These are phyloP conservation scores for Valencia hispanica DNA, from an alignment of 2,797 vertebrate species.

Conservation along the genomic window DNA sequence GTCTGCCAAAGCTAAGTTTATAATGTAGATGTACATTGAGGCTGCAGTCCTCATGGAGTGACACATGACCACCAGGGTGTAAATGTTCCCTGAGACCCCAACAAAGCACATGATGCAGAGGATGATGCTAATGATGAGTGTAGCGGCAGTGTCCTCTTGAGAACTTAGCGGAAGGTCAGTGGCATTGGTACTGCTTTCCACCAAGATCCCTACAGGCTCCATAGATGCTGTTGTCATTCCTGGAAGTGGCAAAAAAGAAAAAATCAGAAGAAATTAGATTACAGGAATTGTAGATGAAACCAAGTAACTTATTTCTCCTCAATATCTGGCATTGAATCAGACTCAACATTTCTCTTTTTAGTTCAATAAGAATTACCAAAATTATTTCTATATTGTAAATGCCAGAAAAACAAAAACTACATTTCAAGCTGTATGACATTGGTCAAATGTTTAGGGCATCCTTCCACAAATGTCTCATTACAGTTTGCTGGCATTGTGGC, in stretches of 20 bases:
- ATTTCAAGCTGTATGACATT: not conserved
- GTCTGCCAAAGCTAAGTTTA: conserved; percentile 90
- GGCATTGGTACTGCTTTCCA: conserved; percentile 74
- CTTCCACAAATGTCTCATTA: not conserved
- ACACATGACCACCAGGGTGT: conserved; percentile 93
- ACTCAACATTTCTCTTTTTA: not conserved
- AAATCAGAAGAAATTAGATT: not conserved
- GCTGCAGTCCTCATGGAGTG: conserved; percentile 89
- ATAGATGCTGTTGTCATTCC: conserved; percentile 77
- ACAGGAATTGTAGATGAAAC: not conserved
- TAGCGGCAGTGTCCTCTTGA: conserved; percentile 84
- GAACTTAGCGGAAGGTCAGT: conserved; percentile 62
- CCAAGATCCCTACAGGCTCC: conserved; percentile 69
- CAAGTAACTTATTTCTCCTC: not conserved
- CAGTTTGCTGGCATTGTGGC: not conserved
- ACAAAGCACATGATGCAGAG: conserved; percentile 90
- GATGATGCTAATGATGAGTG: conserved; percentile 86
- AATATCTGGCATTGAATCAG: not conserved
- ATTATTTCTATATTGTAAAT: not conserved
- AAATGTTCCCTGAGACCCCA: conserved; percentile 90
- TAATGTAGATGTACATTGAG: conserved; percentile 95
- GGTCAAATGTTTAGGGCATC: not conserved
- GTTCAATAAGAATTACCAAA: not conserved
- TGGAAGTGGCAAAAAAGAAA: conserved; percentile 18
- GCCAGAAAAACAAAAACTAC: not conserved